phyloP scores from a whole-genome alignment of 2,888 invertebrate genomes.

The Tricholauxania praeusta region DNA sequence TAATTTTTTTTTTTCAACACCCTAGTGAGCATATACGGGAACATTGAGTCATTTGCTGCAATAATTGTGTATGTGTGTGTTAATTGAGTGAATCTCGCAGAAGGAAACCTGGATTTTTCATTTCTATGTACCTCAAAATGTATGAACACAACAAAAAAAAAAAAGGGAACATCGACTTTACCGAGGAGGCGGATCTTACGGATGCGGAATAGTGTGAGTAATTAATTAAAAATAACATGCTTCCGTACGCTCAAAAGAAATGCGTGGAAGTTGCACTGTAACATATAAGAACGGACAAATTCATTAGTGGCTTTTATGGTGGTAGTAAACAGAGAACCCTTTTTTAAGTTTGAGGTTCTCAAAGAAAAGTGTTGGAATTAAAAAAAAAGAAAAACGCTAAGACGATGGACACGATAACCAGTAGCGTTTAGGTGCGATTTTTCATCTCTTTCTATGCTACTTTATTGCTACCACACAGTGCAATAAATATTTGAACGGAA shows the following conservation, averaged over 20 bases:
- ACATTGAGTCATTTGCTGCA: conserved; percentile 6
- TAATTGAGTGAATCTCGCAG: neutral
- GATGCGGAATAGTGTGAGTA: conserved; percentile 25
- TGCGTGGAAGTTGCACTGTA: neutral
- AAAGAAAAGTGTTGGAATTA: too few species aligned
- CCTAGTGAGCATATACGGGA: neutral
- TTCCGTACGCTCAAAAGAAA: conserved; percentile 7
- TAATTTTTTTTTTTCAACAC: too few species aligned
- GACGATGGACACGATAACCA: too few species aligned
- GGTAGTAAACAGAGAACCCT: neutral
- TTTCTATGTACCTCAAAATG: too few species aligned
- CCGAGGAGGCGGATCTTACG: conserved; percentile 17
- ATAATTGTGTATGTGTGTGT: conserved; percentile 11
- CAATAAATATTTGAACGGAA: too few species aligned
- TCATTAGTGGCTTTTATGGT: conserved; percentile 12
- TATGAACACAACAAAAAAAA: conserved; percentile 9
- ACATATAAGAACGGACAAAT: too few species aligned
- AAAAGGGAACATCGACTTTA: too few species aligned
- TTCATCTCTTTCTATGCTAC: too few species aligned
- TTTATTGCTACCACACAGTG: too few species aligned
- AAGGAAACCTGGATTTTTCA: neutral
- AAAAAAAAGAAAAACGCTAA: too few species aligned
- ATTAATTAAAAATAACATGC: conserved; percentile 26
- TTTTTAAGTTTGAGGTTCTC: too few species aligned
- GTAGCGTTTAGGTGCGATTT: too few species aligned